phyloP scores from a whole-genome alignment of 2,888 invertebrate species.

The Euplagia quadripunctaria region DNA sequence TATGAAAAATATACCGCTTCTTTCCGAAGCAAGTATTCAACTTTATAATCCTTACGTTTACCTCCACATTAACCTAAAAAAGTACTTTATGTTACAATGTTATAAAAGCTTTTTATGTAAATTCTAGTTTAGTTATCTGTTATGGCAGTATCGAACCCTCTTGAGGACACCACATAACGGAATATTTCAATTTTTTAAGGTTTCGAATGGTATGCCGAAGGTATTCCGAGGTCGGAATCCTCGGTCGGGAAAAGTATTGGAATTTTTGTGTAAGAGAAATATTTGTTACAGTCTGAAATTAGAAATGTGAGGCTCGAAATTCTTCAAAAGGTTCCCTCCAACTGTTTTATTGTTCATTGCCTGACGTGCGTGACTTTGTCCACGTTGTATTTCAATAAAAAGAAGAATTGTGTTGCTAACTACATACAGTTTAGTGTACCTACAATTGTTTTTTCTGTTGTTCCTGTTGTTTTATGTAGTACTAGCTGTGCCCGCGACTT shows the following conservation, averaged over 20 bases:
- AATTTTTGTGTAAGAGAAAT: constrained; percentile 14
- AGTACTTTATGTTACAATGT: not conserved
- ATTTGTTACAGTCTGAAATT: constrained; percentile 9
- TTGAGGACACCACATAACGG: not conserved
- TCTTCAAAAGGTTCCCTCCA: not conserved
- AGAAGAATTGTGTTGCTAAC: not conserved
- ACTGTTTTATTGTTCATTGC: constrained; percentile 1
- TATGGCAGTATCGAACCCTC: not conserved
- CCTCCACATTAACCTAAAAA: not conserved
- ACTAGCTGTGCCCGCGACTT: too few relatives aligned
- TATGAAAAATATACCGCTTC: not conserved
- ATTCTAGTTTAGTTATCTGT: not conserved
- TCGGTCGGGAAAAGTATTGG: constrained; percentile 14
- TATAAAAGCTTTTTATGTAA: not conserved
- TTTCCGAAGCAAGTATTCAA: not conserved
- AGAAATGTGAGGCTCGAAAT: constrained; percentile 5
- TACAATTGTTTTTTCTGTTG: not conserved
- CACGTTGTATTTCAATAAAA: not conserved
- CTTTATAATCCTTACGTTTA: not conserved
- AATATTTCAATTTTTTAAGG: constrained; percentile 8
- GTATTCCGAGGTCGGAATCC: constrained; percentile 4
- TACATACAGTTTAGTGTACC: not conserved
- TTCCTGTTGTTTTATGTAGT: not conserved
- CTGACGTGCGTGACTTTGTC: not conserved
- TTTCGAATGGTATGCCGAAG: constrained; percentile 9